phyloP scores from a whole-genome alignment of 2,113 vertebrate genomes.

The Pteronura brasiliensis region DNA sequence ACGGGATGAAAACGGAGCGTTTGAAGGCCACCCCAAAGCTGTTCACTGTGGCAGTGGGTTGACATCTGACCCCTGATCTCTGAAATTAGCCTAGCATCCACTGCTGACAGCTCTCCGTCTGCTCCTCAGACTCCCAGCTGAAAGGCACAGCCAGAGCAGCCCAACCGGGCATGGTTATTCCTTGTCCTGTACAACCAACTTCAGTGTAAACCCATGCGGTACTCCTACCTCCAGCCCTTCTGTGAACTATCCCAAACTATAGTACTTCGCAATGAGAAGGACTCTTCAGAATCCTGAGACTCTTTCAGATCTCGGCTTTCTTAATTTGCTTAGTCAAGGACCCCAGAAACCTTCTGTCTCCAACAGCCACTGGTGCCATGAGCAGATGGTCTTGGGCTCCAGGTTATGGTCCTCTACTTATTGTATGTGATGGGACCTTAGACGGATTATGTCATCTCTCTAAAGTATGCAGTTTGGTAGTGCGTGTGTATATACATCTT shows the following conservation, averaged over 20 bases:
- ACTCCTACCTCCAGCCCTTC: neutral
- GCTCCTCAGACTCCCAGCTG: neutral
- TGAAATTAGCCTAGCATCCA: neutral
- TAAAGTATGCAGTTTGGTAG: neutral
- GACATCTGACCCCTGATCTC: neutral
- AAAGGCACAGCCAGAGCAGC: neutral
- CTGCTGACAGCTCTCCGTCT: neutral
- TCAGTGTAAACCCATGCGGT: neutral
- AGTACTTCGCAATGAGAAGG: neutral
- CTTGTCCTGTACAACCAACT: neutral
- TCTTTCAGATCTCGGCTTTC: neutral
- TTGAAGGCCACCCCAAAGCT: neutral
- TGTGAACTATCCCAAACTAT: neutral
- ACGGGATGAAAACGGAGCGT: neutral
- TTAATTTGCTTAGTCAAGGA: neutral
- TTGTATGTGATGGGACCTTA: neutral
- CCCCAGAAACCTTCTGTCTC: neutral
- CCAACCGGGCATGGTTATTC: accelerated
- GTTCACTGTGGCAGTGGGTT: neutral
- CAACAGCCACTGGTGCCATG: neutral
- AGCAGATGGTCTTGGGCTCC: neutral
- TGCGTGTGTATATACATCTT: neutral
- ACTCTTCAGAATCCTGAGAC: neutral
- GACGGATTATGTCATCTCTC: neutral
- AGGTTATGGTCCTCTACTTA: neutral